Evolutionary conservation across 2,797 vertebrate genomes (phyloP).

Genomic region (Falco peregrinus): DNA sequence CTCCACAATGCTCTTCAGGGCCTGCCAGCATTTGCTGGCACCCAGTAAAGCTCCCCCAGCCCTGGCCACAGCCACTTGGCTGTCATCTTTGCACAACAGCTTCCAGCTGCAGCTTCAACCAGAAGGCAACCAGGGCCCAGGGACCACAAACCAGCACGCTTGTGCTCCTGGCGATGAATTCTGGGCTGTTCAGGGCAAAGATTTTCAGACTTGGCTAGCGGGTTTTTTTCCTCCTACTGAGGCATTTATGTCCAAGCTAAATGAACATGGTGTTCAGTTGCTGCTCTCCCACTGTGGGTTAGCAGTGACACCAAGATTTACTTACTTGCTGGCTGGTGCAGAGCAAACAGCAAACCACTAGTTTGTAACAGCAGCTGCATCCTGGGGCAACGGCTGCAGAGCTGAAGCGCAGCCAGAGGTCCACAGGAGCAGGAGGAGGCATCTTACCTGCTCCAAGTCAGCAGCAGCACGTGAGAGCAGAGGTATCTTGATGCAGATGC

Average conservation of each 20-base stretch:
- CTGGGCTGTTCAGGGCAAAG: background rate
- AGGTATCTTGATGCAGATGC: background rate
- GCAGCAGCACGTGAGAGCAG: background rate
- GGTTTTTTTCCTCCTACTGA: background rate
- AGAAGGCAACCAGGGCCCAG: background rate
- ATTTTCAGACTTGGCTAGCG: background rate
- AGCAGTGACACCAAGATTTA: accelerated
- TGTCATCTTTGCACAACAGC: background rate
- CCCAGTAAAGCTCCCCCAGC: background rate
- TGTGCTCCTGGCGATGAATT: background rate
- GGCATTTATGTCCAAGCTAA: background rate
- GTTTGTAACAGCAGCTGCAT: accelerated
- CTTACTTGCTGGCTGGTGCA: background rate
- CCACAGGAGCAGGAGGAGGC: background rate
- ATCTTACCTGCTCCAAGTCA: background rate
- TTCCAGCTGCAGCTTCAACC: background rate
- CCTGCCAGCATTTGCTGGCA: background rate
- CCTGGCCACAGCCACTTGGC: background rate
- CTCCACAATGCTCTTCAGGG: background rate
- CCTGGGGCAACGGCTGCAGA: accelerated
- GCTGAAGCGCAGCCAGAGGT: accelerated
- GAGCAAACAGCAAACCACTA: background rate
- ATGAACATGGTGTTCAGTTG: background rate
- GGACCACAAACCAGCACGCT: background rate
- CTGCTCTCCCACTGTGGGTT: background rate